A percentile compares a stretch with the other conserved stretches of the same genome.
These are phyloP conservation scores for Thelaira solivaga DNA, from an alignment of 2,888 invertebrate genomes.

Conservation along the genomic window DNA sequence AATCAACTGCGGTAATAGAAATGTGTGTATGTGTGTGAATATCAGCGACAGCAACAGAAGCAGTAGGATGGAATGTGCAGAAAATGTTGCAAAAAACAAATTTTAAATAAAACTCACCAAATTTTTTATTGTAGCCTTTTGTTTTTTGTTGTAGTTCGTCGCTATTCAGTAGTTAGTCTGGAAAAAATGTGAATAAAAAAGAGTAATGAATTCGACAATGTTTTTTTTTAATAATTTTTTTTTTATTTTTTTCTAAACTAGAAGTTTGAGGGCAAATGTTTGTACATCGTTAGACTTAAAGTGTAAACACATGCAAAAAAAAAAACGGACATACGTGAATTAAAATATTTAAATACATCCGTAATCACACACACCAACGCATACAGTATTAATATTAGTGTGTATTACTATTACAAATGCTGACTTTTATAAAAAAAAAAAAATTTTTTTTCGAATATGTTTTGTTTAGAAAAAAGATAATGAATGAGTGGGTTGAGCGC, in stretches of 20 bases:
- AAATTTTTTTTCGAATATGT: conserved; percentile 44
- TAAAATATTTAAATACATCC: background rate
- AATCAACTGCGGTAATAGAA: conserved; percentile 5
- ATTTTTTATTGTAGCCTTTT: conserved; percentile 9
- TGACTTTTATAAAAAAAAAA: conserved; percentile 20
- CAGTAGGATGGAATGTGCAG: conserved; percentile 11
- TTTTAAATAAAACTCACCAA: conserved; percentile 33
- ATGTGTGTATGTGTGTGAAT: background rate
- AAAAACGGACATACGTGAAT: too few relatives aligned
- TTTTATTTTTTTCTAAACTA: conserved; percentile 34
- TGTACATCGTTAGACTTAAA: conserved; percentile 55
- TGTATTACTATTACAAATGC: conserved; percentile 5
- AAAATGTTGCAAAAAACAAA: conserved; percentile 47
- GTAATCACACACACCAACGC: background rate
- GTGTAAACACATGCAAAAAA: conserved; percentile 17
- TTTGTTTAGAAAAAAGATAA: conserved; percentile 31
- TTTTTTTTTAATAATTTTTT: conserved; percentile 32
- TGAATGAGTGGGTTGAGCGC: background rate
- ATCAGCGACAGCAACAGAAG: background rate
- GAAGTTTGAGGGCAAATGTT: conserved; percentile 59
- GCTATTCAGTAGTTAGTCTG: conserved; percentile 57
- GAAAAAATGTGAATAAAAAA: conserved; percentile 48
- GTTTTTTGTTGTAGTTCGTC: conserved; percentile 15
- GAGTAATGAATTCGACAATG: conserved; percentile 58
- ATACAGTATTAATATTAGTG: background rate